Evolutionary conservation across 2,113 vertebrate species (phyloP), one percentile per base, ranked within the genome.

Genomic region (Chloropsis hardwickii): DNA sequence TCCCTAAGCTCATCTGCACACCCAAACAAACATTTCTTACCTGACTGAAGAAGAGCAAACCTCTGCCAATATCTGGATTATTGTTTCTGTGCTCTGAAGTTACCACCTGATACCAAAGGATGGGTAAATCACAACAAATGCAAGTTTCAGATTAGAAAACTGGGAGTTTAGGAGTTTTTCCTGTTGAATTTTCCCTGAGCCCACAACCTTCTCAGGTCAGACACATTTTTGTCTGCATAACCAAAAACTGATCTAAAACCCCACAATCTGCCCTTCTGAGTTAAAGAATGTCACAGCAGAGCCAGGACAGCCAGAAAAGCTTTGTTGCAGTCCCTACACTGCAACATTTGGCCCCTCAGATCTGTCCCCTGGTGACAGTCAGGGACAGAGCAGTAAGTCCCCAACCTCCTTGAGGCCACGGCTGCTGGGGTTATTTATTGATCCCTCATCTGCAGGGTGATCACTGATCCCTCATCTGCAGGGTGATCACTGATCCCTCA

Each of bases 371-470:
- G 25, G 40, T 23, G 91, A 42, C 29, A 4, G 8, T 35, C 48
- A 29, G 79, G 85, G 71, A 35, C 40, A 27, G 16, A 39, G 48
- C 70, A 42, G 8, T 6, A 22, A 14, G 13, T 57, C 44, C 39
- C 44, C 2, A 0, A 9, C 13, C 44, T 31, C 35, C 3, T 0
- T 0, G 28, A 7, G 25, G 69, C 2, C 14, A 27, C 13, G 25
- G 72, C 82, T 11, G 15, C 44, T 37, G 57, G 25, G 8, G 37
- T 39, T 6, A 37, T 61, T 28, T 39, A n/a, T 35, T n/a, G 64
- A 47, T 66, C 33, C 23, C 33, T 3, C 15, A 45, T 27, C 33
- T 45, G 31, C 42, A n/a, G 35, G 8, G 22, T 11, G 10, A 20
- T 65, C 15, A 27, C 3, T 28, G 58, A 19, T 60, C n/a, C 35